Conservation (phyloP, 2,113 vertebrate genomes). For the Syngnathus floridae region DNA sequence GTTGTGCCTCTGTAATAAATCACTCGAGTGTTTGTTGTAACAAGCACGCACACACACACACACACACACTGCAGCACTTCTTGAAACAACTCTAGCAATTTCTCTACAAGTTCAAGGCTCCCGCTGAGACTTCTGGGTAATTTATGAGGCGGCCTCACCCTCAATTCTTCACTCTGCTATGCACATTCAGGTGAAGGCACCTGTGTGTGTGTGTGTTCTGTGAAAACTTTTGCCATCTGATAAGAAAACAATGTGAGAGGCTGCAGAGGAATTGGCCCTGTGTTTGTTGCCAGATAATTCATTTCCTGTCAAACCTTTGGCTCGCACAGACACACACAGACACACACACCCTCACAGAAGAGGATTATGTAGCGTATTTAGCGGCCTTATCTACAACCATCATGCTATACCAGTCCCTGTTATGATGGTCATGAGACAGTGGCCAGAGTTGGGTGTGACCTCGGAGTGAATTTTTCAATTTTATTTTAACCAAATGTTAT, state of each 20-base stretch:
- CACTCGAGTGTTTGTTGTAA: background rate
- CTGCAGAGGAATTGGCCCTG: background rate
- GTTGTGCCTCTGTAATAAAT: slow-evolving; percentile 1
- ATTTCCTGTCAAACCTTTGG: background rate
- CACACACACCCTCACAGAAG: background rate
- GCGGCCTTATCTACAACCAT: background rate
- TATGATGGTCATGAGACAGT: background rate
- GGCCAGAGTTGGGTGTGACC: background rate
- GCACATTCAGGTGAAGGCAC: slow-evolving; percentile 17
- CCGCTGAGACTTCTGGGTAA: slow-evolving; percentile 2
- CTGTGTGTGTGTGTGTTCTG: slow-evolving; percentile 7
- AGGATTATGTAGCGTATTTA: background rate
- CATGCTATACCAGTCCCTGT: background rate
- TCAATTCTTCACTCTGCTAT: slow-evolving; percentile 3
- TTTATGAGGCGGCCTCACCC: slow-evolving; percentile 4
- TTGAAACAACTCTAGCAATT: slow-evolving; percentile 1
- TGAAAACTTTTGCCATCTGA: slow-evolving; percentile 3
- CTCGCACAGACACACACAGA: background rate
- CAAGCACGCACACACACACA: background rate
- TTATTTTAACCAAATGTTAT: background rate
- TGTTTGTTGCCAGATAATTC: background rate
- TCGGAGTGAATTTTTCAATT: background rate
- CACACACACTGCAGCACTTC: background rate
- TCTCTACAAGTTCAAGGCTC: slow-evolving; percentile 3
- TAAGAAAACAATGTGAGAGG: background rate